Evolutionary conservation across 2,797 vertebrate species (phyloP).

Genomic region (Miichthys miiuy): DNA sequence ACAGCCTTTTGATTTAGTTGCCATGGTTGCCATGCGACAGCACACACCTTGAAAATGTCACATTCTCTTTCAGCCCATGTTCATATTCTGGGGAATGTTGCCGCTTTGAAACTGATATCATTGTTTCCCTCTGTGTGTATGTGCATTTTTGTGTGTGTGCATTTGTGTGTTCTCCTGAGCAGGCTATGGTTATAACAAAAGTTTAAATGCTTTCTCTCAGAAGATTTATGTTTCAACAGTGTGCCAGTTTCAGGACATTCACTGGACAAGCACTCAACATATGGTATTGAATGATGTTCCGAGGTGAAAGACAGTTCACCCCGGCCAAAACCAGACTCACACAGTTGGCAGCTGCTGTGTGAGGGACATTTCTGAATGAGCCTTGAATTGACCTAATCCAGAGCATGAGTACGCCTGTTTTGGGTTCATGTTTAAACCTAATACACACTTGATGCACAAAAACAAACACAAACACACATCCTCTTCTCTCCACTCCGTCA

Average conservation of each 20-base stretch:
- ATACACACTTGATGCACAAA: constrained; percentile 23
- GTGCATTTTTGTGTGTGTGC: constrained; percentile 2
- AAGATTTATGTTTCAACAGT: constrained; percentile 64
- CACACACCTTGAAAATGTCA: constrained; percentile 80
- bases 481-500: constrained; percentile 32
- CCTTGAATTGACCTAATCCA: constrained; percentile 33
- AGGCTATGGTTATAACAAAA: constrained; percentile 49
- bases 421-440: constrained; percentile 17
- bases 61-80: constrained; percentile 53
- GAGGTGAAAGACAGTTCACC: constrained; percentile 60
- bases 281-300: constrained; percentile 66
- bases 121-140: constrained; percentile 38
- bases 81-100: constrained; percentile 51
- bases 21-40: constrained; percentile 74
- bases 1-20: constrained; percentile 73
- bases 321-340: constrained; percentile 36
- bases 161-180: constrained; percentile 23
- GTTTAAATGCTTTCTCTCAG: constrained; percentile 63
- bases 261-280: constrained; percentile 51
- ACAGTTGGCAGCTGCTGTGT: constrained; percentile 37
- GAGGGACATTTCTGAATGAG: constrained; percentile 50
- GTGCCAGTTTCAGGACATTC: constrained; percentile 57
- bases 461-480: constrained; percentile 25
- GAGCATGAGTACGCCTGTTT: constrained; percentile 23
- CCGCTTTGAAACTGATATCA: constrained; percentile 64